Conservation (phyloP, 1,140 invertebrate genomes). For the Dinoponera quadriceps region DNA sequence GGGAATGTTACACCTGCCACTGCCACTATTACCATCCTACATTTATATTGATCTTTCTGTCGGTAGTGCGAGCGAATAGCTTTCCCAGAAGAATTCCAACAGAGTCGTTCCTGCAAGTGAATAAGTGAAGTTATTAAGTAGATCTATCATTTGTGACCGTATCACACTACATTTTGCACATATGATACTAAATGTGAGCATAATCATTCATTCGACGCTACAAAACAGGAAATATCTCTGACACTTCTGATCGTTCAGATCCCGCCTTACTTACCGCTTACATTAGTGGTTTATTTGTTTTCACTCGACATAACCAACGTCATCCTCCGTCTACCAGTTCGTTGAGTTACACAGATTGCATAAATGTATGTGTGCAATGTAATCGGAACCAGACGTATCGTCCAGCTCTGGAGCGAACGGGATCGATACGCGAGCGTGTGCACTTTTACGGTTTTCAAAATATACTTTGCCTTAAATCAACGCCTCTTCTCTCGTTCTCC, state of each 20-base stretch:
- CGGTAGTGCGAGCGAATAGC: slow-evolving; percentile 4
- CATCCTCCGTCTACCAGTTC: background rate
- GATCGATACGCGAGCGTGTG: slow-evolving; percentile 33
- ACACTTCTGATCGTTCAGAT: background rate
- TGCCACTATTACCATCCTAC: slow-evolving; percentile 15
- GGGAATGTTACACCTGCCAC: slow-evolving; percentile 27
- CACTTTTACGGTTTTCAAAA: slow-evolving; percentile 27
- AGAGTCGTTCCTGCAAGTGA: background rate
- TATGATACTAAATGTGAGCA: background rate
- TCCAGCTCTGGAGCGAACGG: slow-evolving; percentile 15
- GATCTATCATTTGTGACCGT: too few relatives aligned
- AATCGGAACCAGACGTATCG: background rate
- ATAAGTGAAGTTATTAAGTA: background rate
- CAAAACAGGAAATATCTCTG: too few relatives aligned
- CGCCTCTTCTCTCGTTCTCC: background rate
- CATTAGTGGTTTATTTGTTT: slow-evolving; percentile 58
- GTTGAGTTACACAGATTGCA: slow-evolving; percentile 12
- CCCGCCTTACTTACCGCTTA: slow-evolving; percentile 2
- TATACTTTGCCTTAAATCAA: slow-evolving; percentile 58
- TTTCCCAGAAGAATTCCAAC: background rate
- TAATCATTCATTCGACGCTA: background rate
- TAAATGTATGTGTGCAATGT: background rate
- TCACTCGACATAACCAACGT: slow-evolving; percentile 61
- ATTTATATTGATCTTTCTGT: slow-evolving; percentile 38
- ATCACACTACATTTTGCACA: background rate